These are phyloP conservation scores for Heliconius ismenius DNA, from an alignment of 2,888 invertebrate species.

Conservation along the genomic window DNA sequence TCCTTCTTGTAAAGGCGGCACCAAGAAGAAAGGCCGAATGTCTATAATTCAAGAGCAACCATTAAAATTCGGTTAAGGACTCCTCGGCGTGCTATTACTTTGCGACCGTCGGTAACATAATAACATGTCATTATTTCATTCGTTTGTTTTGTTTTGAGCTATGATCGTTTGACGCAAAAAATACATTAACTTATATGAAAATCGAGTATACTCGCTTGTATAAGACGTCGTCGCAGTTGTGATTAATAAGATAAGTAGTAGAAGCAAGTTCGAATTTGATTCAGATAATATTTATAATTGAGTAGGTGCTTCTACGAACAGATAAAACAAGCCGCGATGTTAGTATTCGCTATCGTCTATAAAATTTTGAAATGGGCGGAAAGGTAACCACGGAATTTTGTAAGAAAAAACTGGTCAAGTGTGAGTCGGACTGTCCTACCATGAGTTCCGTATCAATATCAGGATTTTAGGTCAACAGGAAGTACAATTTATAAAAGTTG, in stretches of 20 bases:
- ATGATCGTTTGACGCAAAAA: slow-evolving; percentile 10
- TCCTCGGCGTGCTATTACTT: slow-evolving; percentile 49
- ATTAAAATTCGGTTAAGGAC: slow-evolving; percentile 60
- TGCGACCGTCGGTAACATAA: slow-evolving; percentile 57
- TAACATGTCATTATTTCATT: slow-evolving; percentile 62
- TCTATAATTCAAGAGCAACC: slow-evolving; percentile 52
- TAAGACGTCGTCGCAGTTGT: not conserved
- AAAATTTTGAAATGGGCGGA: not conserved
- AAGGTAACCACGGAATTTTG: not conserved
- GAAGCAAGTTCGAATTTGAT: not conserved
- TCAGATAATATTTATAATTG: not conserved
- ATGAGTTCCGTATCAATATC: too few species aligned
- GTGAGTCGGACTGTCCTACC: too few species aligned
- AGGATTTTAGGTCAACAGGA: too few species aligned
- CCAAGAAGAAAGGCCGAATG: slow-evolving; percentile 48
- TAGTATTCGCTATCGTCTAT: not conserved
- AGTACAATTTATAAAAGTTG: too few species aligned
- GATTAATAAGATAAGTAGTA: not conserved
- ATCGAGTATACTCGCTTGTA: not conserved
- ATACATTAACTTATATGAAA: slow-evolving; percentile 12
- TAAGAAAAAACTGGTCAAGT: not conserved
- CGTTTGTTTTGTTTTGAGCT: slow-evolving; percentile 41
- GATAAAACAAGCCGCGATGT: not conserved
- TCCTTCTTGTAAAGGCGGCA: slow-evolving; percentile 41
- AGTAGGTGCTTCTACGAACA: not conserved